phyloP scores from a whole-genome alignment of 2,797 vertebrate genomes.

The Champsocephalus gunnari region DNA sequence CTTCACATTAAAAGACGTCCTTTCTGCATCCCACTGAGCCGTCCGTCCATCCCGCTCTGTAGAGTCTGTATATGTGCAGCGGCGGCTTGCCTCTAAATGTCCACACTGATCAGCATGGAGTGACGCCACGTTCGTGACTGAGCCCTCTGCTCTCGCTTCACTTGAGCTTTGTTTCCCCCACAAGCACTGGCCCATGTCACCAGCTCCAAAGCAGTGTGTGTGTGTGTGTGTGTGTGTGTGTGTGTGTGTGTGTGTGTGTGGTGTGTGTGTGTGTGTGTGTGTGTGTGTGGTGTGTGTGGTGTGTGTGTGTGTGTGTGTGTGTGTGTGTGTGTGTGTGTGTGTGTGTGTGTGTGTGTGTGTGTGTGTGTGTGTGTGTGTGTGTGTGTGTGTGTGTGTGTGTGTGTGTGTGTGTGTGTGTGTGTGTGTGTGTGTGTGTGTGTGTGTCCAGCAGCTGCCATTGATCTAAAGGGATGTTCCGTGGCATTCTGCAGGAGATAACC shows the following conservation, averaged over 20 bases:
- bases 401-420: no score
- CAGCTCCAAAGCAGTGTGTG: constrained; percentile 30
- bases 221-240: constrained; percentile 2
- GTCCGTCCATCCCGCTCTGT: background rate
- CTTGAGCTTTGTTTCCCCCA: constrained; percentile 67
- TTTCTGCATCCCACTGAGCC: background rate
- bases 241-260: constrained; percentile 7
- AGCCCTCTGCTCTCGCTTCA: constrained; percentile 74
- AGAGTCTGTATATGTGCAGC: constrained; percentile 13
- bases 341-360: no score
- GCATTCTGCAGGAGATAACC: background rate
- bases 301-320: no score
- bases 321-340: no score
- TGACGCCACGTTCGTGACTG: constrained; percentile 69
- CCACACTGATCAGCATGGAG: constrained; percentile 54
- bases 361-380: no score
- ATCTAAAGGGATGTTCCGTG: constrained; percentile 52
- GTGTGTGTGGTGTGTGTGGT: no score
- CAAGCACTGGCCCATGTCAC: constrained; percentile 75
- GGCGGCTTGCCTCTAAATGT: constrained; percentile 61
- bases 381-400: no score
- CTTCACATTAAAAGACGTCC: constrained; percentile 10
- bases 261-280: no score
- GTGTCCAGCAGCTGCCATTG: constrained; percentile 34
- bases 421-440: no score